Evolutionary conservation across 2,888 invertebrate genomes (phyloP), one percentile per base, ranked within the genome.

Genomic region (Cosmia pyralina): DNA sequence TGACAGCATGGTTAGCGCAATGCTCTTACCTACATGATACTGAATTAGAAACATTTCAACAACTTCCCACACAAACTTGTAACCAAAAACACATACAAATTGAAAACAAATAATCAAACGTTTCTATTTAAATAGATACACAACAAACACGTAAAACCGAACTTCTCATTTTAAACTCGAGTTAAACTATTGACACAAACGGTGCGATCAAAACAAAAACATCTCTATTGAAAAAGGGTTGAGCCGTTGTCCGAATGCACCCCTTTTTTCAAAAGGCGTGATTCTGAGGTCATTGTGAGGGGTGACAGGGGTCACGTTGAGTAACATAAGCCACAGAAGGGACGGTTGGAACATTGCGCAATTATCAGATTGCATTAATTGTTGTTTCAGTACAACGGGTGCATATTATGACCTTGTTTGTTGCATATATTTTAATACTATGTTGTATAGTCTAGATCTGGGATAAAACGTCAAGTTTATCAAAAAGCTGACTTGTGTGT

Each of bases 281-380:
- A 85, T 84, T 83, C 71, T 69, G 82, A 85, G 87, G 87, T 86
- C 88, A 86, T 80, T 87, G 86, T 87, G 85, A 85, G 79, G 59
- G 69, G 69, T 59, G 64, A 55, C 44, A 68, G 72, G 73, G 63
- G 22, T 7, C 41, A 63, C 53, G 52, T 57, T 68, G 57, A 68
- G 38, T 79, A 59, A 17, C 13, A 55, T 46, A 15, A 11, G 28
- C 38, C n/a, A 48, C 67, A 84, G 65, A 69, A 71, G 28, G 22
- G 34, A n/a, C 34, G 66, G 34, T 71, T 44, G n/a, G 4, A 38
- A 69, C 38, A 69, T 55, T 38, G n/a, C 28, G n/a, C 38, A 55
- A 60, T 60, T 69, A 41, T 50, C 7, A 13, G 38, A 3, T 22
- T 22, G 41, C 15, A 41, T 62, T 22, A 13, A 63, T 52, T 19